These are phyloP conservation scores for Agrotis segetum DNA, from an alignment of 2,888 invertebrate species.

Conservation along the genomic window DNA sequence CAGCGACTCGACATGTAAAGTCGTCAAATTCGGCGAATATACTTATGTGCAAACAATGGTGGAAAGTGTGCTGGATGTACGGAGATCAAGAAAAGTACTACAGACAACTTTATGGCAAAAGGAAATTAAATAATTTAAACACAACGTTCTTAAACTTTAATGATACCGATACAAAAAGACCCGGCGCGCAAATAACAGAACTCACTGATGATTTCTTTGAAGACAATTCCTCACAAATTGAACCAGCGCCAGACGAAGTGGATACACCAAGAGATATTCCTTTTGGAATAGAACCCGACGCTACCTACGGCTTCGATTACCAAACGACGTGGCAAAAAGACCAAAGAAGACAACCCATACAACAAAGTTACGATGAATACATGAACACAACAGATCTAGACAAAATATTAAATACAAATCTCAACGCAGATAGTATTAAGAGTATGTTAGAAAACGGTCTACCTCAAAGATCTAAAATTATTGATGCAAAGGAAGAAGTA, in stretches of 20 bases:
- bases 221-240: conserved; percentile 79
- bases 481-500: conserved; percentile 84
- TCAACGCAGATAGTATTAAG: conserved; percentile 83
- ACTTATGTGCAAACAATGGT: conserved; percentile 96
- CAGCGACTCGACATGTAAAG: conserved; percentile 89
- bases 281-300: conserved; percentile 82
- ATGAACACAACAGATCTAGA: conserved; percentile 83
- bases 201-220: conserved; percentile 88
- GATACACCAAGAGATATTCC: conserved; percentile 66
- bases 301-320: conserved; percentile 83
- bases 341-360: conserved; percentile 89
- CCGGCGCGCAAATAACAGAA: conserved; percentile 89
- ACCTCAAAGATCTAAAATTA: conserved; percentile 81
- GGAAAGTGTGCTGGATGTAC: conserved; percentile 97
- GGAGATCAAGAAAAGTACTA: conserved; percentile 97
- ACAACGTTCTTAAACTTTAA: conserved; percentile 81
- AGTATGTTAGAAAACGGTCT: conserved; percentile 86
- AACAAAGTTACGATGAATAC: conserved; percentile 83
- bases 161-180: conserved; percentile 80
- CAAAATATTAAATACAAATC: conserved; percentile 76
- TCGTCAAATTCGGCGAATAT: conserved; percentile 93
- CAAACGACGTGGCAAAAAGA: conserved; percentile 86
- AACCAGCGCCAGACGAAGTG: conserved; percentile 85
- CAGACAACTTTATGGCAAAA: conserved; percentile 94
- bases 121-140: conserved; percentile 85